Percentiles rank a stretch among this genome's conserved stretches.
phyloP scores from a whole-genome alignment of 2,888 invertebrate genomes.

The Ethmia dodecea region DNA sequence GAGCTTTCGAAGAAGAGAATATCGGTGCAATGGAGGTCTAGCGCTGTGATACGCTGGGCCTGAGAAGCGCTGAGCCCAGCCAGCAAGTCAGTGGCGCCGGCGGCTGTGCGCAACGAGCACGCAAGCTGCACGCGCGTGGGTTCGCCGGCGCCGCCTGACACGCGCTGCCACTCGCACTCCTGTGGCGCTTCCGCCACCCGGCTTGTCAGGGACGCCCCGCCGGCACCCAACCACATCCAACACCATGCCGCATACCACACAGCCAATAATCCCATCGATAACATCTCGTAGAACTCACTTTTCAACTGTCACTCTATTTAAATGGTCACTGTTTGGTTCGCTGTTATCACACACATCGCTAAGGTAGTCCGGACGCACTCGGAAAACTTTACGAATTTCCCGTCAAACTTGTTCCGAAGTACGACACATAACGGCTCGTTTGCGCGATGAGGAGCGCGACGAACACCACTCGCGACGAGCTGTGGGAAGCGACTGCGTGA shows the following conservation, averaged over 20 bases:
- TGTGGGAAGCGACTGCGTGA: constrained; percentile 60
- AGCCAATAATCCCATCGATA: constrained; percentile 64
- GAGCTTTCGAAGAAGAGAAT: constrained; percentile 85
- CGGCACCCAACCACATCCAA: constrained; percentile 53
- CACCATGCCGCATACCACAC: constrained; percentile 59
- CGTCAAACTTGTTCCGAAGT: constrained; percentile 76
- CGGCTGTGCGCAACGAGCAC: constrained; percentile 81
- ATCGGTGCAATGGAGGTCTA: constrained; percentile 84
- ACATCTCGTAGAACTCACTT: constrained; percentile 69
- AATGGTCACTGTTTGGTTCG: constrained; percentile 61
- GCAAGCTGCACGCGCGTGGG: constrained; percentile 78
- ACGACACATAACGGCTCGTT: constrained; percentile 69
- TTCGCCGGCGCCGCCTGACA: constrained; percentile 72
- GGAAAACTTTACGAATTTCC: constrained; percentile 73
- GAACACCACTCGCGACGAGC: constrained; percentile 41
- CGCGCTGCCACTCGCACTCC: constrained; percentile 85
- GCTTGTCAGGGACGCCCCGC: constrained; percentile 67
- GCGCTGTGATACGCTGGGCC: constrained; percentile 82
- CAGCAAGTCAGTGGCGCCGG: constrained; percentile 81
- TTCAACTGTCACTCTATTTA: constrained; percentile 66
- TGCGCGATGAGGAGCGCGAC: constrained; percentile 33
- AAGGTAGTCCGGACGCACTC: constrained; percentile 57
- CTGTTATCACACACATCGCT: constrained; percentile 67
- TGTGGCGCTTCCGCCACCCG: constrained; percentile 81
- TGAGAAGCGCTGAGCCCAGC: constrained; percentile 80